Evolutionary conservation across 2,113 vertebrate genomes (phyloP).

Genomic region (Sinocyclocheilus grahami): DNA sequence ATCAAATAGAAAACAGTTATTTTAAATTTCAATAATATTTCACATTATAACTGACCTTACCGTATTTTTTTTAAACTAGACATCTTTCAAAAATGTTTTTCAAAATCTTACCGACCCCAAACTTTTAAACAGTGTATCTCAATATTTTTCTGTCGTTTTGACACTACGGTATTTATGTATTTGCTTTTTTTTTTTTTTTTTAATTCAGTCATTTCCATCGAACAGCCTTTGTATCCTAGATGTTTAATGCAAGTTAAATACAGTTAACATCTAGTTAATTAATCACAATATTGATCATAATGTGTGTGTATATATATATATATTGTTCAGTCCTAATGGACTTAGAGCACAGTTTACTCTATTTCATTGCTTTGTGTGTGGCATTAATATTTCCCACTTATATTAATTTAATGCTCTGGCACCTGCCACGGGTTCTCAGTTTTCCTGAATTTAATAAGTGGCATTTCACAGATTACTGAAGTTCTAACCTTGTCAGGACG

Average conservation of each 20-base stretch:
- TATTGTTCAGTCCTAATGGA: background rate
- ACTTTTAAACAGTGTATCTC: no score
- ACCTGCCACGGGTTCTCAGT: conserved; percentile 60
- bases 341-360: background rate
- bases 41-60: background rate
- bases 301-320: background rate
- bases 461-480: conserved; percentile 74
- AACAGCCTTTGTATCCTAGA: no score
- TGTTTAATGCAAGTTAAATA: no score
- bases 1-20: background rate
- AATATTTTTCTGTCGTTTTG: no score
- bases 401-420: conserved; percentile 50
- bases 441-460: conserved; percentile 79
- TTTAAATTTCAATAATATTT: background rate
- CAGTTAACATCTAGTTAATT: no score
- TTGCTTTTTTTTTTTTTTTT: background rate
- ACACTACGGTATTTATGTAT: background rate
- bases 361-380: background rate
- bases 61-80: no score
- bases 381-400: conserved; percentile 20
- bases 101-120: no score
- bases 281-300: no score
- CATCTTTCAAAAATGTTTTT: no score
- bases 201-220: no score
- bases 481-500: no score